Evolutionary conservation across 2,888 invertebrate species (phyloP), one percentile per base, ranked within the genome.

Genomic region (Zaprionus obscuricornis): DNA sequence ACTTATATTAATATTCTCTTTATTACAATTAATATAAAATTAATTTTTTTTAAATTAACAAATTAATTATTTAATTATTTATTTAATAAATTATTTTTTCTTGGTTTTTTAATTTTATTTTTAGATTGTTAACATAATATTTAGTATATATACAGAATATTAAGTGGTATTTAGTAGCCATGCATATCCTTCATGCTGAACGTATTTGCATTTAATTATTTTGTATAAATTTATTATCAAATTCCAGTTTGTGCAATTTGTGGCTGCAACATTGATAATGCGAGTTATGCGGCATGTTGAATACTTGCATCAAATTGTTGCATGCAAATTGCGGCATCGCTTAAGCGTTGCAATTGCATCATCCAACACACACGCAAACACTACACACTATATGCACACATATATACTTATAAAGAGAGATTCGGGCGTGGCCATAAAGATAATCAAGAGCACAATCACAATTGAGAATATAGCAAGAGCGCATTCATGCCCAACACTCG

Each of bases 121-220:
- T n/a, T n/a, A n/a, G n/a, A n/a, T n/a, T n/a, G n/a, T n/a, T n/a
- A n/a, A 16, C 6, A 17, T 5, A 10, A 14, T 31, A 1, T 20
- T 8, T 2, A 13, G 7, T 18, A 8, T 1, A 1, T 11, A 22
- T 22, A 36, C 11, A 27, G 20, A 40, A 18, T 16, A 3, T 24
- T 26, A 17, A 7, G 5, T 6, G 34, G 34, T 45, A n/a, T 16
- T 7, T 39, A 1, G 14, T n/a, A 3, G 40, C 8, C 16, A 3
- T 2, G 31, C 24, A 55, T 39, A 3, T 22, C 5, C n/a, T 2
- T 1, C 3, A 0, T 42, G 36, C 49, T 66, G 57, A 40, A 13
- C 54, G 46, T 60, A 84, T 70, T 66, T 65, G 62, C 64, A 84
- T 84, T 77, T 77, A 70, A 81, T 77, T 81, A 79, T 76, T 72